Evolutionary conservation across 1,140 invertebrate genomes (phyloP), one percentile per base, ranked within the genome.

Genomic region (Papilio machaon): DNA sequence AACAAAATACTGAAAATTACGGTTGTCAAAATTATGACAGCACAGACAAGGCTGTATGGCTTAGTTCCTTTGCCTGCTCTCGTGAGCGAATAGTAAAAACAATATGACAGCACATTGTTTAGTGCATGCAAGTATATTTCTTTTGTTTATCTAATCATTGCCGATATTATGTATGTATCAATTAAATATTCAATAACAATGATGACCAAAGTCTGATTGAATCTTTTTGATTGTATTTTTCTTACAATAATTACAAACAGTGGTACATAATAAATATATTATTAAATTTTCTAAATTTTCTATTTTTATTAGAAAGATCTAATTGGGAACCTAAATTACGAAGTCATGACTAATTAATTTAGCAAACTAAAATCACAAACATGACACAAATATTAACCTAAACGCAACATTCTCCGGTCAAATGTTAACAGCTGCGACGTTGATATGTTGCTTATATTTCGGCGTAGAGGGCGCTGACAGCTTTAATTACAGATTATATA

Each of bases 391-490:
- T 11, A 23, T 67, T 30, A 38, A 13, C 23, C 11, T 70, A 38
- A 70, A 38, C 35, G 64, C 35, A 38, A 70, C 23, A 70, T 30
- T 35, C 64, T 70, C 75, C 35, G 74, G 74, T 52, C 74, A 60
- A 35, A 60, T 35, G 54, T 77, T 54, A 58, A 77, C 19, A 58
- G 11, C 19, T 52, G 13, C 23, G 75, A 60, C 23, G 30, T 77
- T 77, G 75, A 77, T 38, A 77, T 77, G 75, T 77, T 77, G 75
- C 58, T 54, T 77, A 38, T 77, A 54, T 58, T 77, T 77, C 75
- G 52, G 75, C 35, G 75, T 60, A 35, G 52, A 77, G 75, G 23
- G 23, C 74, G 75, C 58, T 77, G 75, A 54, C 75, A 77, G 75
- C 35, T 77, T 77, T 77, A 77, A 77, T 77, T 77, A 77, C 49